A percentile compares a stretch with the other conserved stretches of the same genome.
phyloP scores from a whole-genome alignment of 2,888 invertebrate species.

The Drosophila rellima region DNA sequence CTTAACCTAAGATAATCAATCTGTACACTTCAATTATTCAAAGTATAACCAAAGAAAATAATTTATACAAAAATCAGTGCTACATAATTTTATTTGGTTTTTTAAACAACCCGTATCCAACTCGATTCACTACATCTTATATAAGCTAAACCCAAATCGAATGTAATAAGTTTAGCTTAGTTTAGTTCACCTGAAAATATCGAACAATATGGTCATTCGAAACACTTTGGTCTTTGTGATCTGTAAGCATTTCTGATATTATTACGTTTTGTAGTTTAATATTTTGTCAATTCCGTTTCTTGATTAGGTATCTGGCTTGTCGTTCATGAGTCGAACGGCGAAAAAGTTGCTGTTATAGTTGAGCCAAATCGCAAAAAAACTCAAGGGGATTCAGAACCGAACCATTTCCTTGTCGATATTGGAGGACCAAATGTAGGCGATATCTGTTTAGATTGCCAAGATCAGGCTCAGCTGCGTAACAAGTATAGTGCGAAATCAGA shows the following conservation, averaged over 20 bases:
- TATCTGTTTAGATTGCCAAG: slow-evolving; percentile 15
- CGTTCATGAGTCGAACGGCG: not conserved
- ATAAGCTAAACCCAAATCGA: not conserved
- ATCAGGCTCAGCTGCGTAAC: not conserved
- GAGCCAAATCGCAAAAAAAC: not conserved
- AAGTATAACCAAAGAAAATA: not conserved
- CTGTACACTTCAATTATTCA: not conserved
- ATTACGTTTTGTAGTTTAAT: not conserved
- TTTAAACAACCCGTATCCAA: not conserved
- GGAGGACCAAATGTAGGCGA: not conserved
- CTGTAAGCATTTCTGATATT: not conserved
- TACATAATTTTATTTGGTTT: not conserved
- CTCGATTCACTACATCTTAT: slow-evolving; percentile 3
- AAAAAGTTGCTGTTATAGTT: not conserved
- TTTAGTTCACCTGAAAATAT: not conserved
- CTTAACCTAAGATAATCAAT: slow-evolving; percentile 2
- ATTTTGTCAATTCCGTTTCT: not conserved
- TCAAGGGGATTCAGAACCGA: not conserved
- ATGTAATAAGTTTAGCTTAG: not conserved
- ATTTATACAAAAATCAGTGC: not conserved
- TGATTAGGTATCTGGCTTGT: not conserved
- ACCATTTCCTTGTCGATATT: not conserved
- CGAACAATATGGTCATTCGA: slow-evolving; percentile 10
- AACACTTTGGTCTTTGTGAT: slow-evolving; percentile 3
- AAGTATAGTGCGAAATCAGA: not conserved